Percentiles rank a stretch among this genome's conserved stretches.
phyloP scores from a whole-genome alignment of 2,113 vertebrate genomes.

The Pterocles gutturalis region DNA sequence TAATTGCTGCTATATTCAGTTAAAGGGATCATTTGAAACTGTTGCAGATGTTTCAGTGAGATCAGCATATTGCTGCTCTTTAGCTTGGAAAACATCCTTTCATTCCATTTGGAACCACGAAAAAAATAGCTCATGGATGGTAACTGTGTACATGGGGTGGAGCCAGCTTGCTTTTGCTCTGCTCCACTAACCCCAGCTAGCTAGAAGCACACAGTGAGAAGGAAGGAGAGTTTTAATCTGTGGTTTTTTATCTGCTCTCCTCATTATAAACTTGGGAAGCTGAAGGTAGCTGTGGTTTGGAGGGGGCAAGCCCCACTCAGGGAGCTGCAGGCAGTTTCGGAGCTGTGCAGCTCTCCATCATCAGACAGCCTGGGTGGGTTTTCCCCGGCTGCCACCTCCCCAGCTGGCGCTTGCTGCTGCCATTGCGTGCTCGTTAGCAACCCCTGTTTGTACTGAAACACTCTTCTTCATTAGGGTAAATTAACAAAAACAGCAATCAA shows the following conservation, averaged over 20 bases:
- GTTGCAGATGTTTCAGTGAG: not conserved
- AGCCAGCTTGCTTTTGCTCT: not conserved
- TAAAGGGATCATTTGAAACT: not conserved
- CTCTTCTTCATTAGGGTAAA: conserved; percentile 46
- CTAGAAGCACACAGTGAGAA: not conserved
- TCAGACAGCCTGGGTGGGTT: not conserved
- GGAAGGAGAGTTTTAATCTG: not conserved
- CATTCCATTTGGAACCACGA: not conserved
- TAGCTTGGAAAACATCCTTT: conserved; percentile 21
- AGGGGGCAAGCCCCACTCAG: not conserved
- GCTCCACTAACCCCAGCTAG: not conserved
- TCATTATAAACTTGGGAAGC: not conserved
- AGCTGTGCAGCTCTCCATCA: not conserved
- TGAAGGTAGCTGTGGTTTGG: not conserved
- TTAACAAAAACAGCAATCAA: conserved; percentile 37
- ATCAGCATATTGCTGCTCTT: not conserved
- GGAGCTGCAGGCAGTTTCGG: not conserved
- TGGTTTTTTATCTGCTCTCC: not conserved
- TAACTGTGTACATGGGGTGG: not conserved
- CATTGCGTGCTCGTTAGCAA: not conserved
- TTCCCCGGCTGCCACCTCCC: not conserved
- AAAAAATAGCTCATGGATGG: not conserved
- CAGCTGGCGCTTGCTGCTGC: not conserved
- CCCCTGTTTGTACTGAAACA: conserved; percentile 53
- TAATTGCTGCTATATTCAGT: not conserved